Evolutionary conservation across 2,797 vertebrate genomes (phyloP).

Genomic region (Micromesistius poutassou): DNA sequence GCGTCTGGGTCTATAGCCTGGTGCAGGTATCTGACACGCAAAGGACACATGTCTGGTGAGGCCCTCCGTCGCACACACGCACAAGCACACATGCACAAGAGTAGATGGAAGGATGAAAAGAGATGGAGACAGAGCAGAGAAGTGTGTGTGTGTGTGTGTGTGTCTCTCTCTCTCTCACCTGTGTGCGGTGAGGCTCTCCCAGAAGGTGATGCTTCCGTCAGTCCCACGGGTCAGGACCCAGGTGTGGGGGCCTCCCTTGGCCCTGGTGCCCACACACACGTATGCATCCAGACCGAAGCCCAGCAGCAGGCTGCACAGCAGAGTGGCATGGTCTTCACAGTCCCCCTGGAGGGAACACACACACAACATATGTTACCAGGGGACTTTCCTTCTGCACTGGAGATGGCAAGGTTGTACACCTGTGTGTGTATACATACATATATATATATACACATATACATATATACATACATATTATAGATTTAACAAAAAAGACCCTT

Average conservation of each 20-base stretch:
- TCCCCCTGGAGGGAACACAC: conserved; percentile 82
- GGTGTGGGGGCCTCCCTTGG: conserved; percentile 82
- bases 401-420: no score
- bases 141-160: background rate
- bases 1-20: conserved; percentile 81
- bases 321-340: conserved; percentile 93
- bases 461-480: background rate
- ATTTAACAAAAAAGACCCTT: no score
- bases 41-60: background rate
- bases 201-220: conserved; percentile 88
- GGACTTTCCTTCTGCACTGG: background rate
- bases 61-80: background rate
- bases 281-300: conserved; percentile 94
- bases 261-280: conserved; percentile 94
- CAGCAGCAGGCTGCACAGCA: conserved; percentile 92
- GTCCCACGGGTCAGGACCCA: conserved; percentile 94
- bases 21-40: conserved; percentile 83
- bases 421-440: background rate
- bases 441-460: background rate
- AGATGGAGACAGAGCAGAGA: no score
- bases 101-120: no score
- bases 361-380: background rate
- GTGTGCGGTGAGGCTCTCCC: conserved; percentile 93
- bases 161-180: conserved; percentile 67
- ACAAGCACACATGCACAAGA: background rate